Percentiles rank a stretch among this genome's conserved stretches.
Conservation (phyloP, 35 echinoderm and acorn worm species). For the Holothuria glaberrima region DNA sequence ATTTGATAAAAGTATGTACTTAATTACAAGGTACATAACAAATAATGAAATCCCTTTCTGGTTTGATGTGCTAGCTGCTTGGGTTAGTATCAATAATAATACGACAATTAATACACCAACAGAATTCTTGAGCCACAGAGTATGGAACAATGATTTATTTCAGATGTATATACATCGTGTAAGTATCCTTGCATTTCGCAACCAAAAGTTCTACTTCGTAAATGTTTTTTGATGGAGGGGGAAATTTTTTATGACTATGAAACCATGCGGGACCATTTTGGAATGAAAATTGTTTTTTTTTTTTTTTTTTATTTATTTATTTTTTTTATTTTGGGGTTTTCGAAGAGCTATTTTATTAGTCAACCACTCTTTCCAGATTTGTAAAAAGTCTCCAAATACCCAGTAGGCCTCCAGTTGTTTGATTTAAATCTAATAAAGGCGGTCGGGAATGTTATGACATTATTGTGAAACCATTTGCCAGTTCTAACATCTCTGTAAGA, state of each 20-base stretch:
- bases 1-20: slow-evolving; percentile 12
- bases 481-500: no score
- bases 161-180: background rate
- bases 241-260: slow-evolving; percentile 16
- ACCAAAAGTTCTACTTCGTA: background rate
- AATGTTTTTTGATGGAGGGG: background rate
- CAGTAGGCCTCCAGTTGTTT: no score
- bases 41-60: background rate
- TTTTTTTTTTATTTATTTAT: no score
- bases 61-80: background rate
- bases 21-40: background rate
- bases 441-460: no score
- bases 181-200: background rate
- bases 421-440: no score
- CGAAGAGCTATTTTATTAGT: background rate
- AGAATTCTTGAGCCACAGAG: no score
- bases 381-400: background rate
- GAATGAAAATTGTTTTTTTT: background rate
- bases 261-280: background rate
- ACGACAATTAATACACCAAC: no score
- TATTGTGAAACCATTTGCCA: no score
- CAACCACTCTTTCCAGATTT: background rate
- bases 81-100: background rate
- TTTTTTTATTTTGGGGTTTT: background rate
- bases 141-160: no score